Evolutionary conservation across 2,797 vertebrate genomes (phyloP).

Genomic region (Rhinatrema bivittatum): DNA sequence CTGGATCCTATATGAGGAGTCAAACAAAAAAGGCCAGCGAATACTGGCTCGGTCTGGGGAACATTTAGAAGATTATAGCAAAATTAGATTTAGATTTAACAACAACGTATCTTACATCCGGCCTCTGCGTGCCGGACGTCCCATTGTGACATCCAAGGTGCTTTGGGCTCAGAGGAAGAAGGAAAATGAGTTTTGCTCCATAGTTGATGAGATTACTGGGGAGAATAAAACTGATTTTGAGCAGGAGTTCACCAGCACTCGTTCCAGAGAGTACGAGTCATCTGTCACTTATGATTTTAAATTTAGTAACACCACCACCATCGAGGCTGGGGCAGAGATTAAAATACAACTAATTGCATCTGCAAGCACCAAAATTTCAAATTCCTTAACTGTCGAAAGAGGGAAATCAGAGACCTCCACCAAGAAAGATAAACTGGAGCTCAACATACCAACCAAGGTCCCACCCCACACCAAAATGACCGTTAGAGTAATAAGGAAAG

Average conservation of each 20-base stretch:
- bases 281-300: constrained; percentile 35
- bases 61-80: constrained; percentile 6
- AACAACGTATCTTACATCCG: constrained; percentile 33
- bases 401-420: constrained; percentile 30
- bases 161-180: constrained; percentile 36
- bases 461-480: constrained; percentile 24
- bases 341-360: not conserved
- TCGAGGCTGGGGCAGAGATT: constrained; percentile 38
- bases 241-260: constrained; percentile 24
- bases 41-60: constrained; percentile 33
- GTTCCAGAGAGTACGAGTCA: constrained; percentile 29
- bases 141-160: constrained; percentile 9
- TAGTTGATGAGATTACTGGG: constrained; percentile 41
- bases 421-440: constrained; percentile 17
- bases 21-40: constrained; percentile 18
- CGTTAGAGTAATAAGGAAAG: constrained; percentile 35
- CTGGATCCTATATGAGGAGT: constrained; percentile 40
- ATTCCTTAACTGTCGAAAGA: constrained; percentile 34
- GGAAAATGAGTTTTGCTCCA: constrained; percentile 31
- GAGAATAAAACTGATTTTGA: constrained; percentile 29
- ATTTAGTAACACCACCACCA: constrained; percentile 37
- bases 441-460: constrained; percentile 29
- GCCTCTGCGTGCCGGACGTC: constrained; percentile 18
- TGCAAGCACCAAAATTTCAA: constrained; percentile 21
- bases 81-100: constrained; percentile 34